These are phyloP conservation scores for Amiota communis DNA, from an alignment of 2,888 invertebrate species.

Conservation along the genomic window DNA sequence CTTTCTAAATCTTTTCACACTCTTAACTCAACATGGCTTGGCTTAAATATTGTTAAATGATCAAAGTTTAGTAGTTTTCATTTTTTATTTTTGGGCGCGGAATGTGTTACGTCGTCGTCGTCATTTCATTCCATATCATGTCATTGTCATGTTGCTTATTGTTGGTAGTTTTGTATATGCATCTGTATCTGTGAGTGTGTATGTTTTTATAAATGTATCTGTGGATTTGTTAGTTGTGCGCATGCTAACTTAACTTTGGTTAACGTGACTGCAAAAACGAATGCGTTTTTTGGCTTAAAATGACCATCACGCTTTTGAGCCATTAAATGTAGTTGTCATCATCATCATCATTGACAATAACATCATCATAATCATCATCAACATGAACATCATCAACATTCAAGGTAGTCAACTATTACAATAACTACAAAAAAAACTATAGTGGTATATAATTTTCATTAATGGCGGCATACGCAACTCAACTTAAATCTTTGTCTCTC, in stretches of 20 bases:
- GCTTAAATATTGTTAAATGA: too few species aligned
- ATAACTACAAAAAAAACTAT: too few species aligned
- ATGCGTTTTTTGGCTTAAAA: background rate
- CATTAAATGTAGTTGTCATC: background rate
- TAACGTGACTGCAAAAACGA: constrained; percentile 2
- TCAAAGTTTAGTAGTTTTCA: background rate
- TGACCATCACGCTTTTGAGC: background rate
- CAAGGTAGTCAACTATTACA: constrained; percentile 58
- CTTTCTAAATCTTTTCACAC: too few species aligned
- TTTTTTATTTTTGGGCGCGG: constrained; percentile 41
- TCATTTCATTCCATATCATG: background rate
- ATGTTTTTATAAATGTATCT: too few species aligned
- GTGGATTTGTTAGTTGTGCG: background rate
- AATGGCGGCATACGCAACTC: constrained; percentile 7
- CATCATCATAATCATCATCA: background rate
- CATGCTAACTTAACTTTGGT: background rate
- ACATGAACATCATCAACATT: constrained; percentile 63
- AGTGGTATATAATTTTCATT: constrained; percentile 44
- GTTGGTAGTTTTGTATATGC: too few species aligned
- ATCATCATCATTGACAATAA: too few species aligned
- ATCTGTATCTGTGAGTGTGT: too few species aligned
- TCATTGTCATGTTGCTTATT: too few species aligned
- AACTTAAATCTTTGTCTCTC: background rate
- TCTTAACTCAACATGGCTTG: too few species aligned
- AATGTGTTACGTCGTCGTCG: constrained; percentile 49